Percentiles rank a stretch among this genome's conserved stretches.
Evolutionary conservation across 2,888 invertebrate species (phyloP).

Genomic region (Chrysina gloriosa): DNA sequence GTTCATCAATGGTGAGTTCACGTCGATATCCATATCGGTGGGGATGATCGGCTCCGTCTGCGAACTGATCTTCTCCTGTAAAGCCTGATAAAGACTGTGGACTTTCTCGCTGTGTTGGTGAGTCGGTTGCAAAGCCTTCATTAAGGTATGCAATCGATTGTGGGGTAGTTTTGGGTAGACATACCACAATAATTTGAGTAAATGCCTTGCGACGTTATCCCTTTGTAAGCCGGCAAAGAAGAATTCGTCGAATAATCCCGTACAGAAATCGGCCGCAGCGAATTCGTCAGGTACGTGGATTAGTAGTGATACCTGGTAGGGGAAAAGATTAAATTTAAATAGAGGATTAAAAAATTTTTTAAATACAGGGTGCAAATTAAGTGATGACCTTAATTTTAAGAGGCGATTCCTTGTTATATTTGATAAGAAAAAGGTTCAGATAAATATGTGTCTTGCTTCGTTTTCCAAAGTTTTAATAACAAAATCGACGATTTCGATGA

Average conservation of each 20-base stretch:
- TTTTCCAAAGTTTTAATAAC: too few species aligned
- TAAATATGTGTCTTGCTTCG: too few species aligned
- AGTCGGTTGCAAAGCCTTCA: conserved; percentile 82
- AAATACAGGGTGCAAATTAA: too few species aligned
- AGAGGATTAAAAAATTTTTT: background rate
- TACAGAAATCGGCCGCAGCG: conserved; percentile 93
- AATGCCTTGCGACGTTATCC: conserved; percentile 92
- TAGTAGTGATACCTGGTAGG: conserved; percentile 74
- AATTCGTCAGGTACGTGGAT: conserved; percentile 94
- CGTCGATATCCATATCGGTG: conserved; percentile 74
- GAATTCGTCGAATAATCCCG: conserved; percentile 95
- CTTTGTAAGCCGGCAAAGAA: conserved; percentile 89
- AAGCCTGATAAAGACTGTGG: conserved; percentile 79
- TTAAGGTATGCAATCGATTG: conserved; percentile 80
- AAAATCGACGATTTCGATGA: too few species aligned
- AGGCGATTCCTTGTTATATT: too few species aligned
- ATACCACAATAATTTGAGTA: conserved; percentile 91
- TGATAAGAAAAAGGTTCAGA: too few species aligned
- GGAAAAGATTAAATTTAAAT: conserved; percentile 18
- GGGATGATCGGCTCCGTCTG: conserved; percentile 72
- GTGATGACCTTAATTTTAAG: too few species aligned
- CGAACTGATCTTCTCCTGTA: conserved; percentile 82
- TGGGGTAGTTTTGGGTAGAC: conserved; percentile 87
- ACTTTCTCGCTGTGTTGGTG: conserved; percentile 87
- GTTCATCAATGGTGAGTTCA: conserved; percentile 87